Evolutionary conservation across 1,140 invertebrate species (phyloP).

Genomic region (Drosophila orosa): DNA sequence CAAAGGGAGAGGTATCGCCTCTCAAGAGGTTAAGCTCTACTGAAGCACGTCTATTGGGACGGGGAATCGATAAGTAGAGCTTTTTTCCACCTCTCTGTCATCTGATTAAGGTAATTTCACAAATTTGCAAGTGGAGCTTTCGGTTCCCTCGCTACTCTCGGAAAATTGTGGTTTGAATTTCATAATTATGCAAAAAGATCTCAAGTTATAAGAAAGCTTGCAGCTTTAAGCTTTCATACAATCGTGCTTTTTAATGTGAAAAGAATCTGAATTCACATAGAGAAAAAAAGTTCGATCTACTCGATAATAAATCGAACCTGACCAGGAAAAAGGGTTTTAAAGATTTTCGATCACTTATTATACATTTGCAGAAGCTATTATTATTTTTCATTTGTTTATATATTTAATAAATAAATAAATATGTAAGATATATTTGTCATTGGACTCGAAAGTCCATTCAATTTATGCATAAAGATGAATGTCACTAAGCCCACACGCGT

Average conservation of each 20-base stretch:
- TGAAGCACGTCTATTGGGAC: too few relatives aligned
- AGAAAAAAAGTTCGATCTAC: neutral
- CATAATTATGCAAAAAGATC: constrained; percentile 3
- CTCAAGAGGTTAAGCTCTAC: constrained; percentile 5
- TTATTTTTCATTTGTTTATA: too few relatives aligned
- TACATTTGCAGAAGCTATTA: too few relatives aligned
- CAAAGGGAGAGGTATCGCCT: neutral
- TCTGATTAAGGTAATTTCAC: neutral
- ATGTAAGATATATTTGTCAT: too few relatives aligned
- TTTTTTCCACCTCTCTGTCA: neutral
- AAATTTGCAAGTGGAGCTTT: neutral
- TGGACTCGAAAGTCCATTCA: too few relatives aligned
- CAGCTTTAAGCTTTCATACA: neutral
- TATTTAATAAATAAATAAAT: too few relatives aligned
- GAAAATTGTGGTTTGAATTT: neutral
- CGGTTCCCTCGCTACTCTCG: neutral
- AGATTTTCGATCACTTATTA: too few relatives aligned
- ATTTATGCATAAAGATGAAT: too few relatives aligned
- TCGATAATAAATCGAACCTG: neutral
- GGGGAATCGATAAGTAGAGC: neutral
- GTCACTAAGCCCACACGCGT: too few relatives aligned
- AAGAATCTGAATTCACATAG: neutral
- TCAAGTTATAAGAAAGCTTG: neutral
- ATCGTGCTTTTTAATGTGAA: neutral
- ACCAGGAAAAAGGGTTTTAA: too few relatives aligned